These are phyloP conservation scores for Picathartes gymnocephalus DNA, from an alignment of 2,113 vertebrate species.

Conservation along the genomic window DNA sequence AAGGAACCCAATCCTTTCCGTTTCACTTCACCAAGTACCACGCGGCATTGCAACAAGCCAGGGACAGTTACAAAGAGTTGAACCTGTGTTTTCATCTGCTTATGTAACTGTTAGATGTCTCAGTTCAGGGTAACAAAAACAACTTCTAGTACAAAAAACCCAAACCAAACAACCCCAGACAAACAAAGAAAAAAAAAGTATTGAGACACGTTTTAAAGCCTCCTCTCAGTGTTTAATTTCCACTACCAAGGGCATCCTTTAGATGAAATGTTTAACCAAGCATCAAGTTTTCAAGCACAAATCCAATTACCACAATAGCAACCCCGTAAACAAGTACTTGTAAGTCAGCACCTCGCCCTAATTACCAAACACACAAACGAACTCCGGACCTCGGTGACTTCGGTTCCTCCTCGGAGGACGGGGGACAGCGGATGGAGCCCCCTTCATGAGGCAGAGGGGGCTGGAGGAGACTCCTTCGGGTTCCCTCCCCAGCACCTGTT, in stretches of 20 bases:
- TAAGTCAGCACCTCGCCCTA: background rate
- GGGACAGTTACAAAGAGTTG: no score
- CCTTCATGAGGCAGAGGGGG: no score
- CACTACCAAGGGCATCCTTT: background rate
- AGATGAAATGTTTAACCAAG: background rate
- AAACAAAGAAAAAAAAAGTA: background rate
- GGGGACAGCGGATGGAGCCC: background rate
- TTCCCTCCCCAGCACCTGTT: background rate
- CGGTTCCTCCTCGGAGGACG: no score
- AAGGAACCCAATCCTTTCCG: background rate
- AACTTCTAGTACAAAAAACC: background rate
- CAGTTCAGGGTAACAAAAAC: background rate
- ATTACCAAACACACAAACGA: background rate
- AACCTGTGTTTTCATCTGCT: background rate
- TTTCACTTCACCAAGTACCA: background rate
- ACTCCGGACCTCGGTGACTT: background rate
- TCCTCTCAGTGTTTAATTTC: background rate
- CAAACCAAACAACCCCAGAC: background rate
- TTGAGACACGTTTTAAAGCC: background rate
- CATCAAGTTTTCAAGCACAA: background rate
- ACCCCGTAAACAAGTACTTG: background rate
- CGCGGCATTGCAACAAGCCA: background rate
- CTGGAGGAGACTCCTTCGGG: accelerated
- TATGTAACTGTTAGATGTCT: background rate
- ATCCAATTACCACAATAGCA: background rate